Evolutionary conservation across 2,888 invertebrate genomes (phyloP), one percentile per base, ranked within the genome.

Genomic region (Chaetogeoica ovagalla): DNA sequence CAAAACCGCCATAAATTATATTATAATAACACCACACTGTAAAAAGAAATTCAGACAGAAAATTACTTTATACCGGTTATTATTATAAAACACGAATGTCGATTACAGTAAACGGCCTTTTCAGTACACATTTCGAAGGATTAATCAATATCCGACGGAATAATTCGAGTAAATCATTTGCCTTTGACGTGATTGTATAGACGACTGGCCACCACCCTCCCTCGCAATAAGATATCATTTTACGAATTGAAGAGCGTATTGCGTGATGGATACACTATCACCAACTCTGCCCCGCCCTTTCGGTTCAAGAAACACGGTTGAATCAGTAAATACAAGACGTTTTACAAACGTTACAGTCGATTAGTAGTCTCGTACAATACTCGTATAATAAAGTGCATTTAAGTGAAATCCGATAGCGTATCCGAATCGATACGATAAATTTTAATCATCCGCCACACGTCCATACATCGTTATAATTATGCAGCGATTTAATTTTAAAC

Each of bases 361-460:
- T 65, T 65, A 39, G 39, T 43, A 39, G 39, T 43, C 39, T n/a
- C 21, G 39, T 43, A 43, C 11, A 13, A 11, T 43, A 43, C 39
- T 13, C 0, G n/a, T 21, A n/a, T 39, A n/a, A 65, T 65, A 65
- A 39, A 65, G 39, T 43, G n/a, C n/a, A 43, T 39, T 65, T 65
- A n/a, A 65, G 11, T 39, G 65, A 65, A 65, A 65, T 65, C 39
- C 39, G 39, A 65, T 65, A 65, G n/a, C 39, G 65, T 65, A 63
- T 63, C 37, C n/a, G 5, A 30, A 63, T 9, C 37, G 37, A 9
- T 63, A 39, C 39, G 4, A 13, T 48, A 48, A 11, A 48, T 48
- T 48, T 48, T 13, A 48, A 48, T 48, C 37, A n/a, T 39, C 65
- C 37, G 39, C 21, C 13, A 7, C 13, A n/a, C n/a, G n/a, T 65